phyloP scores from a whole-genome alignment of 2,888 invertebrate species.

The Amphipoea oculea region DNA sequence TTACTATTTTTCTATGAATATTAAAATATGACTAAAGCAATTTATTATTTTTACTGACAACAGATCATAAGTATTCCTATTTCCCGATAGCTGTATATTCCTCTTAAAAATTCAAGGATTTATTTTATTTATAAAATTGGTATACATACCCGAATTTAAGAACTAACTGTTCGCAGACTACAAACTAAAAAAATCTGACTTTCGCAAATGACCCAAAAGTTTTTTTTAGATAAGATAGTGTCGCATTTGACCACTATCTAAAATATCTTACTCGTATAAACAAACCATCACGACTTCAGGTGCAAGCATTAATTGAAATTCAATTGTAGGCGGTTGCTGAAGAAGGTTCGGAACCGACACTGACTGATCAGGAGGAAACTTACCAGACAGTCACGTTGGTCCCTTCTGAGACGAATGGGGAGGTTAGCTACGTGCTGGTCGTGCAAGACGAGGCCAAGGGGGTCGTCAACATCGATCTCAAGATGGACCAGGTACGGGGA shows the following conservation, averaged over 20 bases:
- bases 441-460: slow-evolving; percentile 93
- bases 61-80: neutral
- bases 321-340: slow-evolving; percentile 37
- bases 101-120: neutral
- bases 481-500: slow-evolving; percentile 73
- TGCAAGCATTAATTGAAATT: slow-evolving; percentile 11
- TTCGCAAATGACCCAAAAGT: neutral
- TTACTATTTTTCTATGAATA: neutral
- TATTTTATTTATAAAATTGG: neutral
- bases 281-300: neutral
- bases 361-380: slow-evolving; percentile 84
- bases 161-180: no score
- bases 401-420: slow-evolving; percentile 94
- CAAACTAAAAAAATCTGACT: neutral
- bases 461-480: slow-evolving; percentile 81
- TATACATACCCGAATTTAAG: neutral
- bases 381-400: slow-evolving; percentile 96
- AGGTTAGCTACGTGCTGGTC: slow-evolving; percentile 96
- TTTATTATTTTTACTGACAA: neutral
- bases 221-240: neutral
- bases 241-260: neutral
- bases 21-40: neutral
- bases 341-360: slow-evolving; percentile 69
- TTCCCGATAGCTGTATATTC: neutral
- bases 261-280: neutral